Evolutionary conservation across 92 coral and sea anemone species (phyloP).

Genomic region (Siderastrea radians): DNA sequence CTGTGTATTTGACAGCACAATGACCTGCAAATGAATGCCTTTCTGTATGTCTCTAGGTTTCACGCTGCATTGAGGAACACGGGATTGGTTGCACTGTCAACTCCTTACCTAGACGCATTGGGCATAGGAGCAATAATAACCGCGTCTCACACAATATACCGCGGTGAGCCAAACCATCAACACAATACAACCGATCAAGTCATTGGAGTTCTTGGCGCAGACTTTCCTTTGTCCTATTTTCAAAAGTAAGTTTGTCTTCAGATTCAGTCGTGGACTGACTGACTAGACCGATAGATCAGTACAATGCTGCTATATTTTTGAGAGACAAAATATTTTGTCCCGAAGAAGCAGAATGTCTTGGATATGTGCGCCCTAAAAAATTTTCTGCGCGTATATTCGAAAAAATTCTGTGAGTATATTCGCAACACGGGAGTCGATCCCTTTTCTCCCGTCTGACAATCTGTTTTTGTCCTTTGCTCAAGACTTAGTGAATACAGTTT

Average conservation of each 20-base stretch:
- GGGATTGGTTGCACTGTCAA: constrained; percentile 57
- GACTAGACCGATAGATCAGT: no score
- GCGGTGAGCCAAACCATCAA: constrained; percentile 26
- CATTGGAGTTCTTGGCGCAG: constrained; percentile 74
- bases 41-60: constrained; percentile 49
- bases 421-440: no score
- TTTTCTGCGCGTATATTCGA: no score
- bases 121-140: constrained; percentile 78
- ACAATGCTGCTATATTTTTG: no score
- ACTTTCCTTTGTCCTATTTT: constrained; percentile 68
- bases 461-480: no score
- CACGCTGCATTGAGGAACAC: constrained; percentile 65
- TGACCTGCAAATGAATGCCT: background rate
- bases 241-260: constrained; percentile 40
- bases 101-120: constrained; percentile 74
- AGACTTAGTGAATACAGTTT: no score
- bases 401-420: no score
- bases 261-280: background rate
- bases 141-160: constrained; percentile 69
- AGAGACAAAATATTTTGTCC: no score
- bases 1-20: no score
- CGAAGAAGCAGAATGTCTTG: no score
- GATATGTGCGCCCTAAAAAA: no score
- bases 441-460: no score
- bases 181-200: constrained; percentile 57